phyloP scores from a whole-genome alignment of 2,888 invertebrate species.

The Rosalia funebris region DNA sequence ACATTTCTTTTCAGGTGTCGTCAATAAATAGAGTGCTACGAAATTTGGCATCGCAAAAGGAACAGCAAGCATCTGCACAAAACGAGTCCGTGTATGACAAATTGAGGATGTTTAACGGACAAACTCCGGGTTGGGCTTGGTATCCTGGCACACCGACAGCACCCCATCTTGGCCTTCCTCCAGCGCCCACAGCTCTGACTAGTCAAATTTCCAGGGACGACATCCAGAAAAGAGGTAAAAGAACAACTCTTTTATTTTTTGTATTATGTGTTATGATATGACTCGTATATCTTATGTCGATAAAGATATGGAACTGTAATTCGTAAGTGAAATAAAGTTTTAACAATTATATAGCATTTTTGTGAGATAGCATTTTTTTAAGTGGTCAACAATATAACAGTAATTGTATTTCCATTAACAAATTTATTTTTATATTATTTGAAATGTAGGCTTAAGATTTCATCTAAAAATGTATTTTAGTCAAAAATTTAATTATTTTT shows the following conservation, averaged over 20 bases:
- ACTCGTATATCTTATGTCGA: too few species aligned
- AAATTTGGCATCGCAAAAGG: slow-evolving; percentile 96
- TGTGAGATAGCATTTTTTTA: too few species aligned
- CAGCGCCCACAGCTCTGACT: slow-evolving; percentile 65
- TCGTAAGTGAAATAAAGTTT: too few species aligned
- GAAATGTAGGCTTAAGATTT: too few species aligned
- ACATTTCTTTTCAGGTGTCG: slow-evolving; percentile 76
- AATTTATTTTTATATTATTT: too few species aligned
- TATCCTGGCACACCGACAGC: slow-evolving; percentile 82
- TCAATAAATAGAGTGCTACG: slow-evolving; percentile 97
- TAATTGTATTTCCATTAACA: too few species aligned
- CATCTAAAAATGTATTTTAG: too few species aligned
- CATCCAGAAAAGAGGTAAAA: slow-evolving; percentile 81
- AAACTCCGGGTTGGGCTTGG: slow-evolving; percentile 88
- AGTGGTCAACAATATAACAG: too few species aligned
- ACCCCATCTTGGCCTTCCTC: slow-evolving; percentile 73
- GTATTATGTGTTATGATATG: neutral
- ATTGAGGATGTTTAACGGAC: slow-evolving; percentile 93
- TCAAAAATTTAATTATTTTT: too few species aligned
- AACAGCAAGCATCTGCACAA: slow-evolving; percentile 85
- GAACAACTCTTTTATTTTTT: neutral
- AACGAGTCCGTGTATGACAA: slow-evolving; percentile 95
- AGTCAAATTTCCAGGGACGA: slow-evolving; percentile 73
- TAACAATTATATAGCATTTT: too few species aligned
- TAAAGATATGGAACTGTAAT: too few species aligned